phyloP scores from a whole-genome alignment of 2,797 vertebrate species.

The Meda fulgida region DNA sequence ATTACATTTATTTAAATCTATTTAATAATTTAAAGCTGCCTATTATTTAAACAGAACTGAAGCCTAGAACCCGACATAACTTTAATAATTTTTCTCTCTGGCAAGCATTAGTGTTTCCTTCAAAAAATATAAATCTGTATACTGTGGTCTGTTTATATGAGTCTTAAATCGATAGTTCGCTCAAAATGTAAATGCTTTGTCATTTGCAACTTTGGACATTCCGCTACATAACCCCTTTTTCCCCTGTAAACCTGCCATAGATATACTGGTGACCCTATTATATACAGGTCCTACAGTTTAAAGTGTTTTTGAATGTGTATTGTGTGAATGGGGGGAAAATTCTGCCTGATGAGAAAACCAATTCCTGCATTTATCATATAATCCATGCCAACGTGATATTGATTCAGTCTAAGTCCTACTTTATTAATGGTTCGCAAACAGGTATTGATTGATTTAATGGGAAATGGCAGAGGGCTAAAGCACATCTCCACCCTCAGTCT shows the following conservation, averaged over 20 bases:
- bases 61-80: not conserved
- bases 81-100: not conserved
- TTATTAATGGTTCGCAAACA: slow-evolving; percentile 23
- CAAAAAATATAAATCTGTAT: not conserved
- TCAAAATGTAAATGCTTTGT: not conserved
- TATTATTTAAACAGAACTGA: not conserved
- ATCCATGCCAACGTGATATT: slow-evolving; percentile 13
- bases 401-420: not conserved
- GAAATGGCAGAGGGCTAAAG: slow-evolving; percentile 27
- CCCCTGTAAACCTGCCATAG: not conserved
- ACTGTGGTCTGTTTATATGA: not conserved
- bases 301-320: slow-evolving; percentile 1
- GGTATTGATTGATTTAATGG: slow-evolving; percentile 35
- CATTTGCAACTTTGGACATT: not conserved
- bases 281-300: not conserved
- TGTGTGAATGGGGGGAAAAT: not conserved
- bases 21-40: too few relatives aligned
- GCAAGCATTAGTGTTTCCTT: not conserved
- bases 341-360: not conserved
- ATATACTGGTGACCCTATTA: not conserved
- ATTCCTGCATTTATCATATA: slow-evolving; percentile 19
- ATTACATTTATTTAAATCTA: too few relatives aligned
- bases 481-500: not conserved
- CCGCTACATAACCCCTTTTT: not conserved
- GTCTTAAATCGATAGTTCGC: not conserved